These are phyloP conservation scores for Typhlomys cinereus DNA, from an alignment of 2,113 vertebrate species.

Conservation along the genomic window DNA sequence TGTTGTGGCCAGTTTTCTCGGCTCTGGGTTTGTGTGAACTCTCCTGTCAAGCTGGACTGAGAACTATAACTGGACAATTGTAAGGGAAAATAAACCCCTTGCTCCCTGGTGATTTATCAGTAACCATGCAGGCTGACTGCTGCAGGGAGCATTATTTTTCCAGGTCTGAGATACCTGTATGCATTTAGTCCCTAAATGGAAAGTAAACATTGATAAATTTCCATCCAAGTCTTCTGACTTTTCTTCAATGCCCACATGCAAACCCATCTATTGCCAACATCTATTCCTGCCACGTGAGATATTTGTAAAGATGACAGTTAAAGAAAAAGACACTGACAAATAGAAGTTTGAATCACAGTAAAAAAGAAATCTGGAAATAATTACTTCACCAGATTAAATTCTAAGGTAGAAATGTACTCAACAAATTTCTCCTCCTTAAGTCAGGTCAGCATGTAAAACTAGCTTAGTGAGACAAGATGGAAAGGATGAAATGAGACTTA, in stretches of 20 bases:
- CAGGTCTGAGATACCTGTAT: background rate
- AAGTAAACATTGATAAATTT: background rate
- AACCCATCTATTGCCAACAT: background rate
- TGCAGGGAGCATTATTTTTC: background rate
- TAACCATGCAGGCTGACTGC: too few species aligned
- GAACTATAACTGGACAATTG: too few species aligned
- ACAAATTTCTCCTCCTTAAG: background rate
- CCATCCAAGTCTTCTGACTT: background rate
- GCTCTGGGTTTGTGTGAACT: too few species aligned
- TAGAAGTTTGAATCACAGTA: background rate
- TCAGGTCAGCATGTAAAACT: background rate
- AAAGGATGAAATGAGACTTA: background rate
- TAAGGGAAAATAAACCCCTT: too few species aligned
- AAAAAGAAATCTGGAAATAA: background rate
- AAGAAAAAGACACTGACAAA: background rate
- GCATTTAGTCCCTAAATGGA: background rate
- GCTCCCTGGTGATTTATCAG: too few species aligned
- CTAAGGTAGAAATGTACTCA: background rate
- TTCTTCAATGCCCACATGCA: background rate
- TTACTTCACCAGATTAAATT: background rate
- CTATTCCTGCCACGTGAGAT: background rate
- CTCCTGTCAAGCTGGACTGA: too few species aligned
- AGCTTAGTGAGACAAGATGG: background rate
- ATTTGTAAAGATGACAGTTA: background rate
- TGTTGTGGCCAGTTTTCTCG: too few species aligned